phyloP scores from a whole-genome alignment of 2,888 invertebrate genomes.

The Pollenia griseotomentosa region DNA sequence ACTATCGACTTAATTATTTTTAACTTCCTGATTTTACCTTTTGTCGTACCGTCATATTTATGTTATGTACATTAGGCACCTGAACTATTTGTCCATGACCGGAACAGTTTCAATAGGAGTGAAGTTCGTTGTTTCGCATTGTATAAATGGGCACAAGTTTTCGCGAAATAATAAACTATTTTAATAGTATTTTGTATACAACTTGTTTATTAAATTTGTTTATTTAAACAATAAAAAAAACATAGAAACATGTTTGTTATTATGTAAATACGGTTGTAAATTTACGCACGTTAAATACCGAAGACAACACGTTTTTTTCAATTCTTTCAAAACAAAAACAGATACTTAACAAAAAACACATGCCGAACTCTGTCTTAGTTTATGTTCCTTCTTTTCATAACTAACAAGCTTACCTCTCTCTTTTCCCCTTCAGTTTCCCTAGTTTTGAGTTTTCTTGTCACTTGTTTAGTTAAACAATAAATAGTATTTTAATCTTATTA shows the following conservation, averaged over 20 bases:
- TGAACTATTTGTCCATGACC: background rate
- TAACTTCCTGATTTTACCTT: no score
- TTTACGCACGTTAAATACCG: conserved; percentile 15
- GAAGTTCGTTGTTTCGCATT: background rate
- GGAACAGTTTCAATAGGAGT: background rate
- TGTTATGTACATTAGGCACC: background rate
- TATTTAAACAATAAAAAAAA: background rate
- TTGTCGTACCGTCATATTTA: background rate
- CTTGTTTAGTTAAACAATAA: conserved; percentile 1
- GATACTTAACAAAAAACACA: background rate
- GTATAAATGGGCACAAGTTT: background rate
- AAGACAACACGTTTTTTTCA: conserved; percentile 22
- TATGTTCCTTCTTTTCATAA: background rate
- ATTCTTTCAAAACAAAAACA: conserved; percentile 21
- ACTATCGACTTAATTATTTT: no score
- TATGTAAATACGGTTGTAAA: background rate
- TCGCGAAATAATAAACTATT: background rate
- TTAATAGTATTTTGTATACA: background rate
- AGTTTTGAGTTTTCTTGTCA: background rate
- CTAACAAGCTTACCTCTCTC: background rate
- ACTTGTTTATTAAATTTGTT: background rate
- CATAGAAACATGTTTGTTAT: conserved; percentile 9
- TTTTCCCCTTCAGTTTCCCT: background rate
- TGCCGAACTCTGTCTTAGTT: background rate
- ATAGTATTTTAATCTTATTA: conserved; percentile 43